These are phyloP conservation scores for Carterocephalus palaemon DNA, from an alignment of 2,888 invertebrate species.

Conservation along the genomic window DNA sequence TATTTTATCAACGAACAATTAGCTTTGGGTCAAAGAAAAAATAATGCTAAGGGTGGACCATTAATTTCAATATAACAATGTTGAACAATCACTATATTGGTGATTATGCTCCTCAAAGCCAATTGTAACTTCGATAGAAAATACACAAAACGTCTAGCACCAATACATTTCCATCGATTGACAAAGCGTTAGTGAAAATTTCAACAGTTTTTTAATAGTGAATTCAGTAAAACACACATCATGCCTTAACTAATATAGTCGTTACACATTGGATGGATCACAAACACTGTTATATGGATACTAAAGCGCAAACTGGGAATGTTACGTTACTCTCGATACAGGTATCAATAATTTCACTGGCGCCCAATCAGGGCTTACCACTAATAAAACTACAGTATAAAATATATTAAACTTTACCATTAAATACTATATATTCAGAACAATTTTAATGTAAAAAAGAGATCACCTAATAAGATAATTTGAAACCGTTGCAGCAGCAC, in stretches of 20 bases:
- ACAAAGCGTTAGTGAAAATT: conserved; percentile 53
- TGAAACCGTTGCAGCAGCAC: conserved; percentile 63
- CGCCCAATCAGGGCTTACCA: conserved; percentile 41
- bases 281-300: conserved; percentile 71
- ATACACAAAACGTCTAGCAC: conserved; percentile 37
- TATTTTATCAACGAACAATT: conserved; percentile 33
- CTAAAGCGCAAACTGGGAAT: conserved; percentile 76
- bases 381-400: conserved; percentile 58
- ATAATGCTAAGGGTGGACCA: too few relatives aligned
- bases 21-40: conserved; percentile 5
- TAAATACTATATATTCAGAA: conserved; percentile 57
- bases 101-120: too few relatives aligned
- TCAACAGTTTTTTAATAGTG: conserved; percentile 33
- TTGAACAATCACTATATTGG: too few relatives aligned
- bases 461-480: conserved; percentile 64
- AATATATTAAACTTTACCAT: conserved; percentile 59
- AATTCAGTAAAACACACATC: conserved; percentile 65
- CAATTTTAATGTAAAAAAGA: conserved; percentile 64
- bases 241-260: conserved; percentile 69
- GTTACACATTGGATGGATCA: conserved; percentile 72
- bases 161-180: conserved; percentile 29
- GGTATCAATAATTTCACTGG: conserved; percentile 70
- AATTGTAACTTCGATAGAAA: conserved; percentile 12
- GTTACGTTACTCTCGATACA: conserved; percentile 70
- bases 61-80: background rate